Evolutionary conservation across 1,140 invertebrate species (phyloP), one percentile per base, ranked within the genome.

Genomic region (Xylocopa sonorina): DNA sequence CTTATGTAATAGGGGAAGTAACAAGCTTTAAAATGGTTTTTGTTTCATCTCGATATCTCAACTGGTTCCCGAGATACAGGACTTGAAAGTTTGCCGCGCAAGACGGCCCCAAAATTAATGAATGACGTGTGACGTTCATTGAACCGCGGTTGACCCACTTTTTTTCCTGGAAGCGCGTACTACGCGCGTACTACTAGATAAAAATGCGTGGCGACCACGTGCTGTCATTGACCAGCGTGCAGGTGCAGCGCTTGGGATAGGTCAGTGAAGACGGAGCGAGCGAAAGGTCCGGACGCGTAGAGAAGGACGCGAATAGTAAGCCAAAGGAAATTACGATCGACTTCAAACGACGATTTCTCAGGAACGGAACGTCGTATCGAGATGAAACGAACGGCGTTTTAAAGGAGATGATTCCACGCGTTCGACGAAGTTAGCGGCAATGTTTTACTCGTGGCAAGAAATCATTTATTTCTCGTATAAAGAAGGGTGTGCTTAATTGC

Each of bases 141-240:
- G 29, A n/a, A 73, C 60, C 6, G 16, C 27, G 3, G 29, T 27
- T 18, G 69, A 62, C 55, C 69, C 3, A 73, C 46, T 73, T 27
- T 27, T 41, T 34, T 34, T 34, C 68, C 0, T 16, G 3, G 51
- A 43, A 57, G n/a, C 27, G 24, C 38, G 68, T 7, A 32, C 51
- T 24, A n/a, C 18, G 21, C 0, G 41, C 3, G 50, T 29, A 16
- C 1, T 21, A 32, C 21, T 4, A 7, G 21, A 21, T 7, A 1
- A 60, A 58, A 48, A 60, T n/a, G n/a, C n/a, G 38, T 10, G 21
- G 27, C 38, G 27, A 46, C 18, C n/a, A 14, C 14, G 38, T 21
- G 38, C 9, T 29, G 53, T 43, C 53, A 46, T 27, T 72, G 68
- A 32, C 68, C 68, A 58, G 4, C 27, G 38, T 41, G 29, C 53